A percentile compares a stretch with the other conserved stretches of the same genome.
phyloP scores from a whole-genome alignment of 2,888 invertebrate species.

The Eupithecia subumbrata region DNA sequence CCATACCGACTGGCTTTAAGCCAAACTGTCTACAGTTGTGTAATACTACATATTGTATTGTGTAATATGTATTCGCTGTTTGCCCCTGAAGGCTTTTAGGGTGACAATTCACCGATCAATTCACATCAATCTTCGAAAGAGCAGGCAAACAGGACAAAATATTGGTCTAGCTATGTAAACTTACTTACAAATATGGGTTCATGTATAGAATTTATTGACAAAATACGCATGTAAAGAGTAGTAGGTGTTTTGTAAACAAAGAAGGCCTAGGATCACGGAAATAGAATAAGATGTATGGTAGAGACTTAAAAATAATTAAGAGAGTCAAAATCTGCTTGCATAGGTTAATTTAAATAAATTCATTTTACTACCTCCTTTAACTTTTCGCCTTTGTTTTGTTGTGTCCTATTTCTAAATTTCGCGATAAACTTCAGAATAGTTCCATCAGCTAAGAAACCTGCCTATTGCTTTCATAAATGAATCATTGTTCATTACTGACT shows the following conservation, averaged over 20 bases:
- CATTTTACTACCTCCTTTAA: not conserved
- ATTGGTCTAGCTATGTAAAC: not conserved
- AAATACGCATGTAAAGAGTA: not conserved
- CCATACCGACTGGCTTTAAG: not conserved
- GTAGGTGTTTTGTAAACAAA: not conserved
- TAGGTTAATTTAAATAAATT: no score
- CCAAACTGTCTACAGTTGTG: not conserved
- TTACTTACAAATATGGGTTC: not conserved
- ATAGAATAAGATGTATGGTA: not conserved
- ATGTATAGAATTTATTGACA: not conserved
- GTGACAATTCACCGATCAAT: constrained; percentile 1
- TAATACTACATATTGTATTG: not conserved
- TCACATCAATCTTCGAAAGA: constrained; percentile 6
- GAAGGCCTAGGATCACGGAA: not conserved
- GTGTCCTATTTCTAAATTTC: not conserved
- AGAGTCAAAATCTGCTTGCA: not conserved
- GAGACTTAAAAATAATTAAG: not conserved
- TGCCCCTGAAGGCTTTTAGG: constrained; percentile 5
- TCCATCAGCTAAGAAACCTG: not conserved
- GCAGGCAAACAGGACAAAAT: constrained; percentile 6
- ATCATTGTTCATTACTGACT: not conserved
- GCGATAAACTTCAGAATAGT: not conserved
- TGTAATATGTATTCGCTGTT: not conserved
- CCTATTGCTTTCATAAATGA: not conserved
- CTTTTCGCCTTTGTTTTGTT: not conserved